Evolutionary conservation across 2,797 vertebrate species (phyloP).

Genomic region (Anguilla pacifica): DNA sequence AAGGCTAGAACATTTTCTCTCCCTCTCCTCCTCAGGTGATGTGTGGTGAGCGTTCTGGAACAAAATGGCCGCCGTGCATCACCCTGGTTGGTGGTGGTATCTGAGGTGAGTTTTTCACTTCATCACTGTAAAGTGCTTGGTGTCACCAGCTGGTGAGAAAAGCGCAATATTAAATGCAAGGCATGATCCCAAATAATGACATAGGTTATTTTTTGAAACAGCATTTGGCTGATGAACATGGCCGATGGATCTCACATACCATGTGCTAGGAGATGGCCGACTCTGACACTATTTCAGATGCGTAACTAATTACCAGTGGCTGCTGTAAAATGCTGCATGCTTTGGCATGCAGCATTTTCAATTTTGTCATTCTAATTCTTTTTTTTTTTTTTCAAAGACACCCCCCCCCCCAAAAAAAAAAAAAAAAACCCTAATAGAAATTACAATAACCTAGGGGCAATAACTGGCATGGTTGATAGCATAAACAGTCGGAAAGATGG

Average conservation of each 20-base stretch:
- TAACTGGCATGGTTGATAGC: slow-evolving; percentile 9
- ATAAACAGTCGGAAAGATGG: neutral
- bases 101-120: no score
- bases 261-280: neutral
- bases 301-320: neutral
- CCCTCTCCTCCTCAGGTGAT: no score
- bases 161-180: neutral
- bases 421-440: slow-evolving; percentile 14
- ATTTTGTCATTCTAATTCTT: neutral
- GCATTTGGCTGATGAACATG: neutral
- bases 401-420: neutral
- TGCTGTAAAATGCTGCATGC: neutral
- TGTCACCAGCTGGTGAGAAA: no score
- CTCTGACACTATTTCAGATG: slow-evolving; percentile 10
- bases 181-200: neutral
- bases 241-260: neutral
- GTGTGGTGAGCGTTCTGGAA: no score
- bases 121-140: no score
- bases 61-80: no score
- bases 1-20: no score
- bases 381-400: neutral
- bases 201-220: neutral
- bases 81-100: no score
- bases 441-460: slow-evolving; percentile 3
- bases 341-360: neutral